Conservation (phyloP, 2,113 vertebrate genomes). For the Lophura nycthemera region DNA sequence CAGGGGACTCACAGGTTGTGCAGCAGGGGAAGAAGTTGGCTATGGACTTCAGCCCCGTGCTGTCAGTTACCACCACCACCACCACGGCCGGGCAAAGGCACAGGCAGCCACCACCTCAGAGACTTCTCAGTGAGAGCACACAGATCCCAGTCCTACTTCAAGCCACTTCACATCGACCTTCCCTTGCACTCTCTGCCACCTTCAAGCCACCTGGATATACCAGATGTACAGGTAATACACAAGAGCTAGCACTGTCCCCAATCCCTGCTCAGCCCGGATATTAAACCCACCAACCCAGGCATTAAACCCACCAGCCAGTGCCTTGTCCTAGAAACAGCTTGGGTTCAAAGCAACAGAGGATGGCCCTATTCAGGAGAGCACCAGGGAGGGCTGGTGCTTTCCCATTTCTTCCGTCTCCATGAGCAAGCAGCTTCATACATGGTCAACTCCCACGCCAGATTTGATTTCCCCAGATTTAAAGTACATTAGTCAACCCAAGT, state of each 20-base stretch:
- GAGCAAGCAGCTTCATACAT: neutral
- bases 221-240: neutral
- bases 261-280: rapidly evolving
- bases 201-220: neutral
- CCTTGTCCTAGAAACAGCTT: neutral
- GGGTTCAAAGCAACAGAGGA: neutral
- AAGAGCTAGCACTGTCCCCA: neutral
- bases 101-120: rapidly evolving
- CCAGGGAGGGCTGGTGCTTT: neutral
- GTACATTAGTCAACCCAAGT: constrained; percentile 27
- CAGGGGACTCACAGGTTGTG: neutral
- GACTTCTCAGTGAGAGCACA: neutral
- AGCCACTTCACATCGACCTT: neutral
- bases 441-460: neutral
- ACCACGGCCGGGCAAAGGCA: neutral
- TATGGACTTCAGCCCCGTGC: neutral
- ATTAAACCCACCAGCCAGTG: neutral
- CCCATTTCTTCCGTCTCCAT: neutral
- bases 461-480: constrained; percentile 47
- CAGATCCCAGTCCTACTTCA: rapidly evolving
- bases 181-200: neutral
- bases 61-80: neutral
- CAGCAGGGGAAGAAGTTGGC: neutral
- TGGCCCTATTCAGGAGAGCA: neutral
- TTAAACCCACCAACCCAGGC: neutral